These are phyloP conservation scores for Solenodon paradoxus DNA, from an alignment of 2,113 vertebrate genomes.

Conservation along the genomic window DNA sequence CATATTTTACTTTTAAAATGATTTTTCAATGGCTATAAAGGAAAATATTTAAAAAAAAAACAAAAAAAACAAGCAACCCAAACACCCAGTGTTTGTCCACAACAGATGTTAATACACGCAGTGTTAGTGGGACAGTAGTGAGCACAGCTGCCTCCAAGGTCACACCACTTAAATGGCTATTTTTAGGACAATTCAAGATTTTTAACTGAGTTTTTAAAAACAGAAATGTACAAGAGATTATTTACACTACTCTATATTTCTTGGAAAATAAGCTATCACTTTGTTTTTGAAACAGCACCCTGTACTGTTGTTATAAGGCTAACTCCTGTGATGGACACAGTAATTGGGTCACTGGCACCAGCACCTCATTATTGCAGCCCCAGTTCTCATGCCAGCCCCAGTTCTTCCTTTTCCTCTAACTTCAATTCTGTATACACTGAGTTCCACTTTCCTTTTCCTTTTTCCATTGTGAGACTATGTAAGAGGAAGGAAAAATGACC, in stretches of 20 bases:
- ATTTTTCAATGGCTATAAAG: neutral
- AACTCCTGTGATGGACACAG: neutral
- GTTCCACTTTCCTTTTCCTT: neutral
- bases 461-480: neutral
- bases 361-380: too few species aligned
- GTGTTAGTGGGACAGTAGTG: conserved; percentile 81
- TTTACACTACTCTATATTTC: neutral
- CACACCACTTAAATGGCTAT: neutral
- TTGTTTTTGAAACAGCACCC: neutral
- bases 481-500: neutral
- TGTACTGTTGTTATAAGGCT: neutral
- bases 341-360: too few species aligned
- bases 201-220: neutral
- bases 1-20: neutral
- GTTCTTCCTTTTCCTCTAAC: neutral
- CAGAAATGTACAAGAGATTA: neutral
- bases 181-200: neutral
- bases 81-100: neutral
- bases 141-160: conserved; percentile 81
- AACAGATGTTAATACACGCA: fast-evolving
- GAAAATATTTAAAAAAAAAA: too few species aligned
- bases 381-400: too few species aligned
- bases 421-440: neutral
- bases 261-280: neutral
- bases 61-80: neutral